phyloP scores from a whole-genome alignment of 2,797 vertebrate genomes.

The Amazona ochrocephala region DNA sequence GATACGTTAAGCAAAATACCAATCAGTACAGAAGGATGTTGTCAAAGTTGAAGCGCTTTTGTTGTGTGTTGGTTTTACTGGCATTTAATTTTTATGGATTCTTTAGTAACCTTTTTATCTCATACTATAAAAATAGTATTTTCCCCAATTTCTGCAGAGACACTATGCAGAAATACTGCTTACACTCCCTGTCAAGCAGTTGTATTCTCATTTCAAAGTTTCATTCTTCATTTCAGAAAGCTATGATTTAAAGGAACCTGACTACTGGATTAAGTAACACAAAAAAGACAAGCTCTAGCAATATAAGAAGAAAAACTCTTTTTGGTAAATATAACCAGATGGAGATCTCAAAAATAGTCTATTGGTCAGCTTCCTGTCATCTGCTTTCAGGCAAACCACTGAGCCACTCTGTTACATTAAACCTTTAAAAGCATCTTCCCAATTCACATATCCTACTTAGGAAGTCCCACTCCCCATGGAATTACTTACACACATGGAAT shows the following conservation, averaged over 20 bases:
- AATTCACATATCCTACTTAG: neutral
- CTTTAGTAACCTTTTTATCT: neutral
- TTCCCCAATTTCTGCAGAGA: neutral
- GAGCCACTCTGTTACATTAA: neutral
- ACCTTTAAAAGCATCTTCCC: neutral
- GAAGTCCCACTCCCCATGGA: neutral
- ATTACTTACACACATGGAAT: neutral
- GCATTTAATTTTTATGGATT: neutral
- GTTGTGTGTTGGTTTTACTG: neutral
- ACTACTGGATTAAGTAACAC: neutral
- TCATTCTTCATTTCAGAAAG: neutral
- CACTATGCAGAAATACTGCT: neutral
- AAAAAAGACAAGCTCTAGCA: neutral
- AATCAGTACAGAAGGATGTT: neutral
- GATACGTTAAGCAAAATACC: neutral
- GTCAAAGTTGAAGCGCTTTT: neutral
- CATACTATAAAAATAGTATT: neutral
- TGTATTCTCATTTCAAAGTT: neutral
- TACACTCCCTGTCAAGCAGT: neutral
- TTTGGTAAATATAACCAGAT: neutral
- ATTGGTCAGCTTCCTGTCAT: neutral
- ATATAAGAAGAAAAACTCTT: neutral
- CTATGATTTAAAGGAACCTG: slow-evolving; percentile 1
- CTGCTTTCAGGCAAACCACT: neutral
- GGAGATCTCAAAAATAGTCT: neutral